These are phyloP conservation scores for Lagocephalus sceleratus DNA, from an alignment of 2,797 vertebrate species.

Conservation along the genomic window DNA sequence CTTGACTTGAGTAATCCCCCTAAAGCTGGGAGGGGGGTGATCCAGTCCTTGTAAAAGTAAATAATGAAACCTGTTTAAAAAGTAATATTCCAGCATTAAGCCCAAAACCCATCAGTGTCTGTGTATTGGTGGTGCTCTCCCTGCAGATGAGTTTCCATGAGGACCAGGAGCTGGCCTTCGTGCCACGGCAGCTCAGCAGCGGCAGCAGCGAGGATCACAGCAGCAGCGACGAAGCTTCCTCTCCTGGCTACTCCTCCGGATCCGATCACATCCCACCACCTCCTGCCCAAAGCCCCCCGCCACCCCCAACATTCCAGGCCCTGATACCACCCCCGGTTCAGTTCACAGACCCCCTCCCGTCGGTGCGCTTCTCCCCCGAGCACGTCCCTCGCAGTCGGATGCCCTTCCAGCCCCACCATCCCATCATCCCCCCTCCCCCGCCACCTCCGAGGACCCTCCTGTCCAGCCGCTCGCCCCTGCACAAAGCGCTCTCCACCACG, in stretches of 20 bases:
- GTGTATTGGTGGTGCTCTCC: constrained; percentile 9
- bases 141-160: constrained; percentile 95
- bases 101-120: too few species aligned
- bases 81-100: neutral
- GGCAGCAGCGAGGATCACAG: constrained; percentile 87
- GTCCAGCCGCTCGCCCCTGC: constrained; percentile 69
- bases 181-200: constrained; percentile 84
- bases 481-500: constrained; percentile 56
- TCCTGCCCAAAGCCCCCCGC: constrained; percentile 86
- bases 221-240: constrained; percentile 90
- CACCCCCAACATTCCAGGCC: constrained; percentile 81
- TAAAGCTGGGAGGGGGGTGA: too few species aligned
- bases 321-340: constrained; percentile 82
- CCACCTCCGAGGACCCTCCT: constrained; percentile 72
- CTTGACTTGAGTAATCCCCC: too few species aligned
- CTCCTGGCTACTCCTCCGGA: constrained; percentile 88
- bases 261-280: constrained; percentile 90
- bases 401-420: constrained; percentile 75
- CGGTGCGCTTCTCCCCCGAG: constrained; percentile 70
- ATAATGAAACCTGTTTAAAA: too few species aligned
- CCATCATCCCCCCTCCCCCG: constrained; percentile 78
- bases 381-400: constrained; percentile 70
- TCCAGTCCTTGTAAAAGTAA: too few species aligned
- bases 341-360: constrained; percentile 79
- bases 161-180: constrained; percentile 83